phyloP scores from a whole-genome alignment of 2,113 vertebrate species.

The Chionis minor region DNA sequence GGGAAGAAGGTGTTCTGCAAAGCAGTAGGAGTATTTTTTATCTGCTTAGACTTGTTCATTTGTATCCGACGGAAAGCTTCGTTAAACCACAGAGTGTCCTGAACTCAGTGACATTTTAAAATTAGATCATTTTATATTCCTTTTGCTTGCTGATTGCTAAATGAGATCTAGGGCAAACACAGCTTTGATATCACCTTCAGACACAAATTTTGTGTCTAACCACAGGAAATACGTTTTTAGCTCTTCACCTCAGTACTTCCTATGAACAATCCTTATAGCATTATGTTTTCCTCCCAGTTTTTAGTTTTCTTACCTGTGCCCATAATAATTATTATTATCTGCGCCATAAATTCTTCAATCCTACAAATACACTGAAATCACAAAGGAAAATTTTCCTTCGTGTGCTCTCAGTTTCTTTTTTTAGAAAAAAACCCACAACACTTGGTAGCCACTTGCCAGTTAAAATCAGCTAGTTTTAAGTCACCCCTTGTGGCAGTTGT shows the following conservation, averaged over 20 bases:
- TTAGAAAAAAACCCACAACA: background rate
- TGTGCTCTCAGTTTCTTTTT: background rate
- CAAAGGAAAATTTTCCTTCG: background rate
- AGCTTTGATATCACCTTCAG: slow-evolving; percentile 24
- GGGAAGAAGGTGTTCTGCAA: background rate
- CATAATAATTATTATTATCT: background rate
- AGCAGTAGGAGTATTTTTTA: background rate
- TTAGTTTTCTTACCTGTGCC: background rate
- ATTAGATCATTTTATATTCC: background rate
- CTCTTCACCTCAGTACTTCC: background rate
- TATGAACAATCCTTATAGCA: background rate
- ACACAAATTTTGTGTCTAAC: background rate
- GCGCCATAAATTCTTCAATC: background rate
- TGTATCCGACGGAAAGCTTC: background rate
- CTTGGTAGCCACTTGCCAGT: background rate
- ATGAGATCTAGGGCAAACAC: background rate
- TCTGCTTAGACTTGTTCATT: background rate
- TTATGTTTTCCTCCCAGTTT: background rate
- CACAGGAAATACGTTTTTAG: background rate
- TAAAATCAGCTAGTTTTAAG: background rate
- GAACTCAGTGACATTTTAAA: background rate
- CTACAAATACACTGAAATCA: background rate
- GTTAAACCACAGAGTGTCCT: background rate
- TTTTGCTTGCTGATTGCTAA: background rate
- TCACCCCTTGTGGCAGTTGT: background rate